Evolutionary conservation across 2,113 vertebrate genomes (phyloP).

Genomic region (Coregonus clupeaformis): DNA sequence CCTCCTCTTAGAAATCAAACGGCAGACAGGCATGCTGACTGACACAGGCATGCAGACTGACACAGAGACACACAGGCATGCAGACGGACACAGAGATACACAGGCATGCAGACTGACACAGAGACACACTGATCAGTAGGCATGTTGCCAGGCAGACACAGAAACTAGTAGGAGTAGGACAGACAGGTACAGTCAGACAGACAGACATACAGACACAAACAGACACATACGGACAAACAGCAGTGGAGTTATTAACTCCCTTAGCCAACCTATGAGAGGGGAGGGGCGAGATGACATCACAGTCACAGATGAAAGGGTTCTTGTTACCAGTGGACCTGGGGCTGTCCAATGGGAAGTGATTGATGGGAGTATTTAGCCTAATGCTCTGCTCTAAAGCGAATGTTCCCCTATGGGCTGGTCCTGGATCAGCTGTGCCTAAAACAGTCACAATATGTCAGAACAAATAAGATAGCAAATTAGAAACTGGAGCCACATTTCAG

Average conservation of each 20-base stretch:
- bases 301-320: neutral
- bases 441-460: neutral
- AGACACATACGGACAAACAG: slow-evolving; percentile 10
- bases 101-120: neutral
- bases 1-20: slow-evolving; percentile 47
- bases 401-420: neutral
- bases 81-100: slow-evolving; percentile 24
- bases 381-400: neutral
- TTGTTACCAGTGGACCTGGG: neutral
- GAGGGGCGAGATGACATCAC: neutral
- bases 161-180: slow-evolving; percentile 1
- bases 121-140: slow-evolving; percentile 9
- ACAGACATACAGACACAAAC: slow-evolving; percentile 29
- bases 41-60: slow-evolving; percentile 24
- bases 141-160: slow-evolving; percentile 1
- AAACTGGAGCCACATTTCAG: neutral
- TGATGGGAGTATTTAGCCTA: slow-evolving; percentile 2
- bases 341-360: neutral
- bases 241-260: neutral
- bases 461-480: neutral
- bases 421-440: neutral
- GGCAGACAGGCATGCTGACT: slow-evolving; percentile 28
- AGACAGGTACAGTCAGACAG: neutral
- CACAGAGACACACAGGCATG: slow-evolving; percentile 7
- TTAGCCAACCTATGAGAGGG: neutral